These are phyloP conservation scores for Craseonycteris thonglongyai DNA, from an alignment of 2,113 vertebrate genomes.

Conservation along the genomic window DNA sequence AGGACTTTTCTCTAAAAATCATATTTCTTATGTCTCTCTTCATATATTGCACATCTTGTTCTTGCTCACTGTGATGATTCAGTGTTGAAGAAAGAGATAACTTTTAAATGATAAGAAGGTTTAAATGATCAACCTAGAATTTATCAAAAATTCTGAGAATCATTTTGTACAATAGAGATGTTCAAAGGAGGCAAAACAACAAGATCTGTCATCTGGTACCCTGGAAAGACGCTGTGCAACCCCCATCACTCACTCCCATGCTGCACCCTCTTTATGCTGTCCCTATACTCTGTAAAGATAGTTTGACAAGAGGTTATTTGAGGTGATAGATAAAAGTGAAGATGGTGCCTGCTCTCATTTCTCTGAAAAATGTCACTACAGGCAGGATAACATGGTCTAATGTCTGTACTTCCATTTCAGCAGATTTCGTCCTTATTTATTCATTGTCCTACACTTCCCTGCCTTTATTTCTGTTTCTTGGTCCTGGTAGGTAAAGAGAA, in stretches of 20 bases:
- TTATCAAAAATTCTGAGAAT: not conserved
- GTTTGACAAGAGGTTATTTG: not conserved
- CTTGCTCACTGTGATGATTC: not conserved
- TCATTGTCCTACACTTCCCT: rapidly evolving
- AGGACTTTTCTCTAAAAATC: not conserved
- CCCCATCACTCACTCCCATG: not conserved
- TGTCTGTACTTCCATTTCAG: not conserved
- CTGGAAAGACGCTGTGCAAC: not conserved
- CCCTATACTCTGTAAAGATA: not conserved
- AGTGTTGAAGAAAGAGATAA: not conserved
- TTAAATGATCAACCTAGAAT: not conserved
- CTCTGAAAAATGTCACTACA: not conserved
- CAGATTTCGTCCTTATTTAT: not conserved
- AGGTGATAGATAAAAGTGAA: not conserved
- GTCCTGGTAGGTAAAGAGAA: not conserved
- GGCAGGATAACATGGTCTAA: not conserved
- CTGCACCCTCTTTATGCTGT: not conserved
- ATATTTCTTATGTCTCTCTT: not conserved
- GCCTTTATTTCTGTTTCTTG: not conserved
- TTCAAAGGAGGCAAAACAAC: not conserved
- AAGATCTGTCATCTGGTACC: not conserved
- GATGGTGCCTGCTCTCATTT: not conserved
- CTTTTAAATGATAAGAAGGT: not conserved
- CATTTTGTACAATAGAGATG: not conserved
- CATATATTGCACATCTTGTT: not conserved